Base-by-base conservation (phyloP, 1,140 invertebrate species). In the Glomeris maerens region DNA sequence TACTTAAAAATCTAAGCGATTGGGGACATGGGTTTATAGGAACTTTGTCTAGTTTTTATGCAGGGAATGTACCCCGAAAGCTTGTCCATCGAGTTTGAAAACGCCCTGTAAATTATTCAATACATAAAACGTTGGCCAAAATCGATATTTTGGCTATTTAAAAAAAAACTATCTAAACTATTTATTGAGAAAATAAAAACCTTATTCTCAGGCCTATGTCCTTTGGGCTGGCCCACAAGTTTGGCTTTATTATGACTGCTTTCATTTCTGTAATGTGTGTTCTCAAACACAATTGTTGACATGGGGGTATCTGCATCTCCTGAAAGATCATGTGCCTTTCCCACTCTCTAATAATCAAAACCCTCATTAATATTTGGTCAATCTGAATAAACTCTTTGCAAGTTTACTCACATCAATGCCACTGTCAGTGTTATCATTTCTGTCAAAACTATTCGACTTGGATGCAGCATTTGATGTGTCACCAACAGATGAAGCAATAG, bases 271-370 rank as follows among this genome's bases (percentile, higher is more conserved):
- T 84, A 89, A 63, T 90, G 90, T 0, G 85, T 90, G 65, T 91
- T 91, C 63, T 91, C 88, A 63, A 91, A 91, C 50, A 91, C 88
- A 28, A 91, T 81, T 0, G 86, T 91, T 61, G 87, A 81, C 14
- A 89, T 83, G 1, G 84, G 83, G 1, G 83, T 76, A 3, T 79
- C 80, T 0, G 78, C 73, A 3, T n/a, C n/a, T n/a, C n/a, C n/a
- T n/a, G n/a, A n/a, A n/a, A n/a, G 20, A 42, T 7, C 40, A 21
- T 5, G 10, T 17, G 17, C 31, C 31, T 36, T 17, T 36, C 17
- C 17, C 31, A 36, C 31, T 36, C 17, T 36, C 17, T 36, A 10
- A 36, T 36, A 10, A 10, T 36, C 17, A 36, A 36, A 10, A 36
- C 10, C 10, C 31, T 36, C 17, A 36, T 36, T 36, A 36, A 36